Conservation (phyloP, 2,888 invertebrate genomes). For the Catocala nupta region DNA sequence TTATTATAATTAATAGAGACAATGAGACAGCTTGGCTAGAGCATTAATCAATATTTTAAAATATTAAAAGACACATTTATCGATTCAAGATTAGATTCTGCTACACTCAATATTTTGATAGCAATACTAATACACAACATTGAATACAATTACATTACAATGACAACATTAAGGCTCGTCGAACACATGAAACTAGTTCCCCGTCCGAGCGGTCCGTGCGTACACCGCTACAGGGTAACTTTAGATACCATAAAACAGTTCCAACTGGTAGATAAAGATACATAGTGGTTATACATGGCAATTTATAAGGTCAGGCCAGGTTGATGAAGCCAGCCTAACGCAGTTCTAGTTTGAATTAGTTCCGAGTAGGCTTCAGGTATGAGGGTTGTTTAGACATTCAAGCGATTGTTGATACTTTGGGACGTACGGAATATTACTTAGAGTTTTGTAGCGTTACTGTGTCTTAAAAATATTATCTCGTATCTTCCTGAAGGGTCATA, state of each 20-base stretch:
- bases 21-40: no score
- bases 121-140: no score
- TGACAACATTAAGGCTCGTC: no score
- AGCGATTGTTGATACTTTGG: slow-evolving; percentile 21
- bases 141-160: no score
- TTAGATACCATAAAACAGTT: slow-evolving; percentile 72
- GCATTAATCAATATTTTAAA: no score
- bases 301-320: slow-evolving; percentile 51
- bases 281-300: slow-evolving; percentile 61
- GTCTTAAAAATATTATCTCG: not conserved
- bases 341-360: slow-evolving; percentile 44
- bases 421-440: slow-evolving; percentile 5
- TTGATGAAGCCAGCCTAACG: slow-evolving; percentile 41
- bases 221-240: slow-evolving; percentile 53
- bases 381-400: slow-evolving; percentile 14
- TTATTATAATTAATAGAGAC: no score
- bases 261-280: slow-evolving; percentile 65
- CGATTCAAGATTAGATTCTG: no score
- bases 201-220: slow-evolving; percentile 28
- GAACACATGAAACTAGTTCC: slow-evolving; percentile 7
- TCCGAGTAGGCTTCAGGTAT: slow-evolving; percentile 17
- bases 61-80: no score
- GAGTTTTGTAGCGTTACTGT: slow-evolving; percentile 5
- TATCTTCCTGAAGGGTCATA: no score
- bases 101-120: no score